Evolutionary conservation across 2,113 vertebrate species (phyloP).

Genomic region (Ibidorhyncha struthersii): DNA sequence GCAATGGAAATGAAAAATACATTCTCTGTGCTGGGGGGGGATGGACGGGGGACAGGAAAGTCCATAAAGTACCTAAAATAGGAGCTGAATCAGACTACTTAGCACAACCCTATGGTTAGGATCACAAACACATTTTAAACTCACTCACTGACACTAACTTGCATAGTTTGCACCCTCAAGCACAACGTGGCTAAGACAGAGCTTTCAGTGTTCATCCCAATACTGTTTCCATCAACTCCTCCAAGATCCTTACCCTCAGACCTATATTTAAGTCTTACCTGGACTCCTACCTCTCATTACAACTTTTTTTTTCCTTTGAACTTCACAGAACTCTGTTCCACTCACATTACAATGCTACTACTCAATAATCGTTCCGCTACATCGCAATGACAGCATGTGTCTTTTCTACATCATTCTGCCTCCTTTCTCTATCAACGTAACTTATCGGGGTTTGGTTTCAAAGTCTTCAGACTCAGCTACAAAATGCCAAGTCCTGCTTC

Average conservation of each 20-base stretch:
- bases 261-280: background rate
- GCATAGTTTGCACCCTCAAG: background rate
- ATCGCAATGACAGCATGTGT: rapidly evolving
- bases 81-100: background rate
- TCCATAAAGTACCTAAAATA: background rate
- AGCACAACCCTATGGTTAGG: background rate
- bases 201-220: background rate
- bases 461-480: background rate
- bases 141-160: background rate
- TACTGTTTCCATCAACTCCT: background rate
- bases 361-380: rapidly evolving
- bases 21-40: background rate
- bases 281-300: background rate
- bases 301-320: background rate
- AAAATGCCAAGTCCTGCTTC: background rate
- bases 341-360: background rate
- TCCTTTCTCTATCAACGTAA: background rate
- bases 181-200: rapidly evolving
- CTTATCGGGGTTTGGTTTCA: background rate
- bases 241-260: background rate
- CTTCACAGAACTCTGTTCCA: background rate
- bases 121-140: background rate
- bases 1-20: background rate
- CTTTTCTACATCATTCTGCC: background rate
- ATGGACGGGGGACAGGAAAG: too few relatives aligned